Conservation (phyloP, 2,888 invertebrate genomes). For the Tridacna gigas region DNA sequence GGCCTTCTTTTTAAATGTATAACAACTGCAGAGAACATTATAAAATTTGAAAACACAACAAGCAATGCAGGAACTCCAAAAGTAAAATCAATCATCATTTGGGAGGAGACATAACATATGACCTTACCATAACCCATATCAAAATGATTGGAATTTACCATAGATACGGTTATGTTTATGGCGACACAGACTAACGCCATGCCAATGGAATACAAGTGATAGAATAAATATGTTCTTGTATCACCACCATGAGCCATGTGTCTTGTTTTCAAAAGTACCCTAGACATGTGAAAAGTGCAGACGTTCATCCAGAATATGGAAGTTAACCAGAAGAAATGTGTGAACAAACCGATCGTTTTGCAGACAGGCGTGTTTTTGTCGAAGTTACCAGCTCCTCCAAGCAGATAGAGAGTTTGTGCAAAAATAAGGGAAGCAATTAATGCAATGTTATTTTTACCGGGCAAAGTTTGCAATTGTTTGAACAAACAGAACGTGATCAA, state of each 20-base stretch:
- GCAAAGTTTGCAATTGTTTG: slow-evolving; percentile 42
- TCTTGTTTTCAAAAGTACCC: slow-evolving; percentile 20
- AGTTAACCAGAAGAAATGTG: slow-evolving; percentile 55
- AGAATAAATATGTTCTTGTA: slow-evolving; percentile 28
- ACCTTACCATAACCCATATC: slow-evolving; percentile 52
- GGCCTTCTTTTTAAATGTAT: slow-evolving; percentile 15
- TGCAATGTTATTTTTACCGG: slow-evolving; percentile 56
- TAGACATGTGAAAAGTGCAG: slow-evolving; percentile 48
- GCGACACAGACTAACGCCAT: slow-evolving; percentile 27
- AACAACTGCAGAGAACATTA: slow-evolving; percentile 42
- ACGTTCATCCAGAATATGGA: slow-evolving; percentile 60
- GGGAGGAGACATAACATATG: slow-evolving; percentile 43
- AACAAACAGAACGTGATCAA: slow-evolving; percentile 39
- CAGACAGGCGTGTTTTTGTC: slow-evolving; percentile 25
- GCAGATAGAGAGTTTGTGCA: slow-evolving; percentile 40
- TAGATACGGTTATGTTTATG: slow-evolving; percentile 33
- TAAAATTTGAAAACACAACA: slow-evolving; percentile 33
- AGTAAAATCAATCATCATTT: slow-evolving; percentile 36
- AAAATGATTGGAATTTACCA: neutral
- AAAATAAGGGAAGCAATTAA: slow-evolving; percentile 32
- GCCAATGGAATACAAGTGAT: slow-evolving; percentile 24
- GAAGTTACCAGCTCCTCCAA: slow-evolving; percentile 26
- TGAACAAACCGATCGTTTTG: slow-evolving; percentile 34
- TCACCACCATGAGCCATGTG: neutral
- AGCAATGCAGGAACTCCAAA: slow-evolving; percentile 42